Evolutionary conservation across 2,797 vertebrate genomes (phyloP), one percentile per base, ranked within the genome.

Genomic region (Pempheris klunzingeri): DNA sequence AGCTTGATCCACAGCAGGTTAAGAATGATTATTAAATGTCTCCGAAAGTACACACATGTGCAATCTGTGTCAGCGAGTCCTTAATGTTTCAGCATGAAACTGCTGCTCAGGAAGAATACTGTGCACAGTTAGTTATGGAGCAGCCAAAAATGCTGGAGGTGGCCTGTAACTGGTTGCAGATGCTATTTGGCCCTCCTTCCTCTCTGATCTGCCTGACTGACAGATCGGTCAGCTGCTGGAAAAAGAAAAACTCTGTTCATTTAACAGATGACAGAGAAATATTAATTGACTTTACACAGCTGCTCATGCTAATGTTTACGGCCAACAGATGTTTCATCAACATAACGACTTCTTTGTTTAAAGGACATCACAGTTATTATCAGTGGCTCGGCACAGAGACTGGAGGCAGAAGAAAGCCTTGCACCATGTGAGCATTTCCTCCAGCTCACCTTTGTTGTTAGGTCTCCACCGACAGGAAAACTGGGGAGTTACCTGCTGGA

Each of bases 151-250:
- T 57, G 34, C 26, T 62, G 8, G 52, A 32, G 59, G 52, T 4
- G 17, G 1, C 4, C 3, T 55, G 1, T 52, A 70, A 78, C 11
- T 32, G 47, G 17, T 74, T 73, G 38, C 83, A 74, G 69, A 55
- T 74, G 46, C 12, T 36, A 34, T 75, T 13, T 69, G 32, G 49
- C 22, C 22, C 20, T 59, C 13, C 26, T 28, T n/a, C 24, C 15
- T 62, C n/a, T 53, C 17, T 55, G 9, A 1, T 46, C 32, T 72
- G 72, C 3, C 68, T 39, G 30, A 22, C 26, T 39, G 18, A 14
- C n/a, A n/a, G n/a, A n/a, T n/a, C n/a, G n/a, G n/a, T n/a, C 58
- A 65, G 47, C 58, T 67, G 50, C 9, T 55, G 24, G 28, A 43
- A 24, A 41, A 50, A 58, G 22, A 32, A 3, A 32, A 24, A 6